Percentiles rank a stretch among this genome's conserved stretches.
These are phyloP conservation scores for Pandion haliaetus DNA, from an alignment of 2,113 vertebrate genomes.

Conservation along the genomic window DNA sequence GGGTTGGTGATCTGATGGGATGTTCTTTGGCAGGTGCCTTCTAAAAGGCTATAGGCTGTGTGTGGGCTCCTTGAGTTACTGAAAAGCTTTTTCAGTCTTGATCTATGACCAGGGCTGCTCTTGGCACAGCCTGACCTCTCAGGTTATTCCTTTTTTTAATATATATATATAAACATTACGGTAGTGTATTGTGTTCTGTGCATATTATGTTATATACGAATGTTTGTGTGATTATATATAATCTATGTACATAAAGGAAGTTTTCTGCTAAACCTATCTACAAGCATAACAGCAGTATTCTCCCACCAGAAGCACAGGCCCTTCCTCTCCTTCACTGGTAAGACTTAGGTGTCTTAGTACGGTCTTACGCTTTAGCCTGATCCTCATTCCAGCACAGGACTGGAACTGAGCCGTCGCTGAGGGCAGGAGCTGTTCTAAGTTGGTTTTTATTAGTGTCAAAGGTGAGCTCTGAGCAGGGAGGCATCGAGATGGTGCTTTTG, in stretches of 20 bases:
- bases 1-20: background rate
- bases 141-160: background rate
- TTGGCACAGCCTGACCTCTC: background rate
- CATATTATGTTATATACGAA: background rate
- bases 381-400: background rate
- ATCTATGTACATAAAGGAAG: too few relatives aligned
- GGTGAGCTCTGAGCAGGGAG: background rate
- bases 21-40: background rate
- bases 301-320: background rate
- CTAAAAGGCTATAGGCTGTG: background rate
- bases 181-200: background rate
- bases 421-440: background rate
- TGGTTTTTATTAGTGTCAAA: background rate
- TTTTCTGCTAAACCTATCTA: too few relatives aligned
- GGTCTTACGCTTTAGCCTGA: background rate
- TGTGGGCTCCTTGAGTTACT: background rate
- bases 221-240: background rate
- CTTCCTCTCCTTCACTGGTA: background rate
- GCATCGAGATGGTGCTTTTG: background rate
- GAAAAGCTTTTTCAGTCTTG: background rate
- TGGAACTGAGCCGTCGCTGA: background rate
- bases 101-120: background rate
- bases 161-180: background rate
- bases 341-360: background rate
- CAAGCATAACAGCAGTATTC: background rate